Evolutionary conservation across 2,888 invertebrate species (phyloP), one percentile per base, ranked within the genome.

Genomic region (Cheilosia urbana): DNA sequence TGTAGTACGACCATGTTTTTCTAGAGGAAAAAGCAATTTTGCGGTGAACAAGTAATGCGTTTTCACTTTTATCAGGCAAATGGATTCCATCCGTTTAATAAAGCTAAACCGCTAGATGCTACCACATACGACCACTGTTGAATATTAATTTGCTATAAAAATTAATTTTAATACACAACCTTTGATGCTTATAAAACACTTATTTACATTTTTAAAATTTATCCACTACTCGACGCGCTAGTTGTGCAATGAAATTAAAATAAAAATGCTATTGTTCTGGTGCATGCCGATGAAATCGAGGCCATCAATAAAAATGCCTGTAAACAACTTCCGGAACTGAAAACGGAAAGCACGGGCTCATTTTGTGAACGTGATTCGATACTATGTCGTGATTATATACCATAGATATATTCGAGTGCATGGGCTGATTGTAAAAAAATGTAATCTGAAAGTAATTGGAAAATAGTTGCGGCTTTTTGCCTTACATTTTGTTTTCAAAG

Each of bases 241-340:
- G 57, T 49, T 49, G 58, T 49, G 58, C 55, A 47, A 71, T 63
- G 47, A 69, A 30, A 71, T 78, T 71, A 63, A 69, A 78, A 47
- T 49, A 40, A 72, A 68, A 45, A 42, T 9, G n/a, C 45, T 30
- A 30, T 49, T 65, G 15, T 37, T 6, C 58, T 21, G 55, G 7
- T 21, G 15, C 40, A 34, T 57, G 42, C 42, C 15, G 55, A 11
- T 45, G 42, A 53, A 57, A 37, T n/a, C n/a, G 6, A 42, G 51
- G 51, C 30, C 45, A 58, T 63, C 62, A 78, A 57, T 71, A 27
- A 34, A 30, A 49, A 24, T 34, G 13, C 49, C 42, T 72, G 71
- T 78, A 53, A 42, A 76, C 76, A 68, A 68, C 40, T 9, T 42
- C 40, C 47, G 66, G 57, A 75, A 51, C 49, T 58, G 76, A 42